Evolutionary conservation across 2,888 invertebrate genomes (phyloP), one percentile per base, ranked within the genome.

Genomic region (Pachymerium ferrugineum): DNA sequence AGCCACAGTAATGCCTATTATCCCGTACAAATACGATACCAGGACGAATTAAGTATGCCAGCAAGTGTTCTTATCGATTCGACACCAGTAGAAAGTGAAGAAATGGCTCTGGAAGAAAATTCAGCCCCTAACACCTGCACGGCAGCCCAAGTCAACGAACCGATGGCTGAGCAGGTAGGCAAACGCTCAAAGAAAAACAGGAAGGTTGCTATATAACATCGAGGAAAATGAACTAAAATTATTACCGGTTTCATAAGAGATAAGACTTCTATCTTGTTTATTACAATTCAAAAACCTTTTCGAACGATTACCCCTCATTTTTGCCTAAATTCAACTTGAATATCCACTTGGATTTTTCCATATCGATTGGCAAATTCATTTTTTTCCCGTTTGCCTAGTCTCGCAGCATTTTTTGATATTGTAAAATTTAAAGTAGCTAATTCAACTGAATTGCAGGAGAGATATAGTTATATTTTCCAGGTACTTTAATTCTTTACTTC

Each of bases 91-190:
- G 67, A 67, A 28, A 67, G 67, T 16, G 28, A 22, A 28, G 16
- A 25, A 22, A 67, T 67, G 67, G 67, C 67, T 14, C 22, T 22
- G 67, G 67, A 67, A 28, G 67, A 67, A n/a, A 2, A 67, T 67
- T 22, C 67, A 14, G 67, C 67, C 19, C 67, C 22, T 14, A 67
- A 28, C 67, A 67, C 67, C 67, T 67, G 67, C 67, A 22, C 22
- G 67, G 22, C 67, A 22, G 22, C 67, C 67, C 22, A 67, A 67
- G 67, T 67, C 67, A 67, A 67, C 67, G 67, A 67, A 67, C 67
- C 67, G 67, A 28, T 28, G 22, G 22, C 67, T 25, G 67, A 67
- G 28, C 67, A 67, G 67, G 67, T 67, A 67, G 67, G 28, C 28
- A 67, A 28, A 67, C 4, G n/a, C 16, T 38, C 4, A 12, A 38